Evolutionary conservation across 1,140 invertebrate species (phyloP).

Genomic region (Goniozus legneri): DNA sequence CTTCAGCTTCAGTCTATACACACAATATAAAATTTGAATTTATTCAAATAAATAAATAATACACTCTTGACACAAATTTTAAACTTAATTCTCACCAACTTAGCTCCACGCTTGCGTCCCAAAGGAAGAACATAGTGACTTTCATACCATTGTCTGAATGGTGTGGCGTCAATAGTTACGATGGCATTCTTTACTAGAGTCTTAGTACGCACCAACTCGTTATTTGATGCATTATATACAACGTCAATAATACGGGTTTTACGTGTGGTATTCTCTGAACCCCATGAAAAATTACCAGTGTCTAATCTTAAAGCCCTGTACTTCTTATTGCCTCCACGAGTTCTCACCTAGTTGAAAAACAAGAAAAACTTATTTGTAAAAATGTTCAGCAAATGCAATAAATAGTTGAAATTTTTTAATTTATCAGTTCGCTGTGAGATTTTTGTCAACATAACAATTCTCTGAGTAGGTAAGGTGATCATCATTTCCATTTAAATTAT

Average conservation of each 20-base stretch:
- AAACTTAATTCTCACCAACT: constrained; percentile 68
- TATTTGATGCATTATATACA: constrained; percentile 99
- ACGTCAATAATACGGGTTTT: constrained; percentile 99
- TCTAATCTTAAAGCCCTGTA: constrained; percentile 95
- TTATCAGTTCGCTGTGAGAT: constrained; percentile 49
- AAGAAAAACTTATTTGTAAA: constrained; percentile 3
- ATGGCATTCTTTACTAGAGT: constrained; percentile 98
- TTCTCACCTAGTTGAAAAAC: constrained; percentile 57
- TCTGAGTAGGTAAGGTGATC: constrained; percentile 49
- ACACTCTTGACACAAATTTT: background rate
- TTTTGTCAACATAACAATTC: constrained; percentile 38
- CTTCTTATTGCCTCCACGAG: constrained; percentile 95
- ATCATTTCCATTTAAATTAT: constrained; percentile 30
- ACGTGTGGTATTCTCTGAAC: constrained; percentile 89
- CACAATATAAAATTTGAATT: constrained; percentile 17
- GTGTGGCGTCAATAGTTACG: constrained; percentile 95
- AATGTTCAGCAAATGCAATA: background rate
- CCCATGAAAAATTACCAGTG: constrained; percentile 96
- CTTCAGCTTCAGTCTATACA: constrained; percentile 89
- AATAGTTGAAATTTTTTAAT: constrained; percentile 7
- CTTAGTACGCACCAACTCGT: constrained; percentile 98
- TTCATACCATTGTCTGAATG: constrained; percentile 99
- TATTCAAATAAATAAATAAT: background rate
- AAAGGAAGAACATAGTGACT: constrained; percentile 91
- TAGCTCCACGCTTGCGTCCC: constrained; percentile 93